Base-by-base conservation (phyloP, 23 tunicate genomes). In the Aplidium turbinatum region DNA sequence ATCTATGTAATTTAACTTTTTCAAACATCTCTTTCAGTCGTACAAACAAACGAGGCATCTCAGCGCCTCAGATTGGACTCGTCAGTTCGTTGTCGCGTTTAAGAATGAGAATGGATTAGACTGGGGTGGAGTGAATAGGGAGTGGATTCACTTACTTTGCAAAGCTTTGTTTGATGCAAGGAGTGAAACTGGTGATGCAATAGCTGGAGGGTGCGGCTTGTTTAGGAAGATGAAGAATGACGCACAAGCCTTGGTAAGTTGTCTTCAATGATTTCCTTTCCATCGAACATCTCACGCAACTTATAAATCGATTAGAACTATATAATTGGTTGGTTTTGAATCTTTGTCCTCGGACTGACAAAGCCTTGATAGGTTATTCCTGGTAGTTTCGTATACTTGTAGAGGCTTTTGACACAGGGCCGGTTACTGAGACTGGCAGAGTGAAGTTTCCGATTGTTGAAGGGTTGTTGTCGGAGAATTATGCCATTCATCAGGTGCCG, bases 91-190 rank as follows among this genome's bases (percentile, higher is more conserved):
- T 3, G 66, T 91, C 82, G 32, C 31, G 22, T 91, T 91, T 55
- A 47, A 68, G 57, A 58, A 47, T 30, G 97, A 91, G 73, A 25
- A 61, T 0, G 97, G 97, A 1, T 24, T 91, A 0, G 97, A 91
- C 48, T 91, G 92, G 91, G 97, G 97, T 21, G 97, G 97, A 20
- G 22, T 91, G 47, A 74, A 73, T 57, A 65, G 91, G 36, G 97
- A 91, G 77, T 91, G 97, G 97, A 35, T 84, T 28, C 68, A 74
- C 24, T 73, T 80, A 20, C 71, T 91, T 23, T 78, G 91, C 82
- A 79, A 79, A 72, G 70, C 47, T 40, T 21, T 91, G 50, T 91
- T 91, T 29, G 82, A 76, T 34, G 20, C 76, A 6, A 67, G 55
- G 71, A 46, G 78, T 31, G 62, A 66, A 2, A 50, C 22, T 6